These are phyloP conservation scores for Tiliacea aurago DNA, from an alignment of 2,888 invertebrate species.

Conservation along the genomic window DNA sequence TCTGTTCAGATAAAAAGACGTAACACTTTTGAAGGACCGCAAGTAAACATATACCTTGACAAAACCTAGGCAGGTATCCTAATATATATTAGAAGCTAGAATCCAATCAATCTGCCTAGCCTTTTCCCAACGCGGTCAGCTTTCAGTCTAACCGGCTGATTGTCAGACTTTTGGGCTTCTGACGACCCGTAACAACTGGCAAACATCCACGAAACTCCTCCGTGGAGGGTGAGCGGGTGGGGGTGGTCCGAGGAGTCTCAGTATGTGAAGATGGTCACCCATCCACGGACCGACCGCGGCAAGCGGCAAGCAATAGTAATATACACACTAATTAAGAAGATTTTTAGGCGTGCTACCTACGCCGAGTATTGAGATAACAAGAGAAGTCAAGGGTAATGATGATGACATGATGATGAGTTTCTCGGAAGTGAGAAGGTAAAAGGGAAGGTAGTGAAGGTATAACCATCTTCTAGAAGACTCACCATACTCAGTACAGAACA, in stretches of 20 bases:
- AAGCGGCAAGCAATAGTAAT: too few relatives aligned
- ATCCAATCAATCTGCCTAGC: too few relatives aligned
- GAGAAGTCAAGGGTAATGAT: neutral
- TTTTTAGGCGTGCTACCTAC: neutral
- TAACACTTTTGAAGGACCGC: neutral
- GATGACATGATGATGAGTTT: neutral
- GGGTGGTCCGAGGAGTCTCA: too few relatives aligned
- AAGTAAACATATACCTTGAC: neutral
- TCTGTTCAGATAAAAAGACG: neutral
- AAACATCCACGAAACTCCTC: too few relatives aligned
- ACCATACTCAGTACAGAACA: conserved; percentile 91
- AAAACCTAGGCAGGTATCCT: neutral
- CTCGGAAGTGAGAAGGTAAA: neutral
- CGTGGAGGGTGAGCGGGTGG: too few relatives aligned
- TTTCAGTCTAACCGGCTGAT: too few relatives aligned
- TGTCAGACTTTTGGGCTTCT: too few relatives aligned
- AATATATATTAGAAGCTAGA: neutral
- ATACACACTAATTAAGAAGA: neutral
- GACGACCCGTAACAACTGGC: too few relatives aligned
- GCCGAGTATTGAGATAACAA: neutral
- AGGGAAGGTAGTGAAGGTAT: neutral
- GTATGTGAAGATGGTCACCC: too few relatives aligned
- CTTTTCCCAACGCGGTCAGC: too few relatives aligned
- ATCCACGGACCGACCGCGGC: too few relatives aligned
- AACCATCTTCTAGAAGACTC: conserved; percentile 21